These are phyloP conservation scores for Paedocypris micromegethes DNA, from an alignment of 2,797 vertebrate species.

Conservation along the genomic window DNA sequence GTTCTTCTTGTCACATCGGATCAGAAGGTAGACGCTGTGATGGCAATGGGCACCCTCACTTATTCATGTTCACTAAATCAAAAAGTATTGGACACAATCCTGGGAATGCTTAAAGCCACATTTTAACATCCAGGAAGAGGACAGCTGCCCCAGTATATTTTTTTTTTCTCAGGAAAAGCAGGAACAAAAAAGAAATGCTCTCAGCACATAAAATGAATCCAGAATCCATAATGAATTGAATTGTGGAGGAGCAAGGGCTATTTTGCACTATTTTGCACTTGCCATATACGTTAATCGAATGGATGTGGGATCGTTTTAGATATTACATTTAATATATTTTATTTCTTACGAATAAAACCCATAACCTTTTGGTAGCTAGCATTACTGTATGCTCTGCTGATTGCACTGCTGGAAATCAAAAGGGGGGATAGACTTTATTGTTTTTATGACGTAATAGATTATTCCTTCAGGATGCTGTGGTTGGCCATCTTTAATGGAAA, in stretches of 20 bases:
- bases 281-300: too few species aligned
- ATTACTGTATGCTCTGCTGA: too few species aligned
- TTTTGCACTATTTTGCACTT: too few species aligned
- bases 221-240: slow-evolving; percentile 38
- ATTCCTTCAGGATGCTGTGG: slow-evolving; percentile 32
- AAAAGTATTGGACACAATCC: slow-evolving; percentile 23
- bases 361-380: too few species aligned
- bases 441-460: slow-evolving; percentile 42
- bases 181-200: slow-evolving; percentile 8
- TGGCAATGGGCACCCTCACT: slow-evolving; percentile 27
- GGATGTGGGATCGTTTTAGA: too few species aligned
- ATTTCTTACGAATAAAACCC: too few species aligned
- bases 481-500: slow-evolving; percentile 39
- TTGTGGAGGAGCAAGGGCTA: slow-evolving; percentile 20
- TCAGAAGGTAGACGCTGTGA: slow-evolving; percentile 33
- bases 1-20: slow-evolving; percentile 39
- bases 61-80: slow-evolving; percentile 41
- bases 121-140: slow-evolving; percentile 6
- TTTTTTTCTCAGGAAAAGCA: slow-evolving; percentile 23
- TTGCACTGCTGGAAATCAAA: too few species aligned
- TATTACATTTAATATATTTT: too few species aligned
- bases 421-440: slow-evolving; percentile 15
- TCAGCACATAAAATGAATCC: neutral
- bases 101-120: slow-evolving; percentile 4
- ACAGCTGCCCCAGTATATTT: neutral